Evolutionary conservation across 2,797 vertebrate species (phyloP), one percentile per base, ranked within the genome.

Genomic region (Onychomys arenicola): DNA sequence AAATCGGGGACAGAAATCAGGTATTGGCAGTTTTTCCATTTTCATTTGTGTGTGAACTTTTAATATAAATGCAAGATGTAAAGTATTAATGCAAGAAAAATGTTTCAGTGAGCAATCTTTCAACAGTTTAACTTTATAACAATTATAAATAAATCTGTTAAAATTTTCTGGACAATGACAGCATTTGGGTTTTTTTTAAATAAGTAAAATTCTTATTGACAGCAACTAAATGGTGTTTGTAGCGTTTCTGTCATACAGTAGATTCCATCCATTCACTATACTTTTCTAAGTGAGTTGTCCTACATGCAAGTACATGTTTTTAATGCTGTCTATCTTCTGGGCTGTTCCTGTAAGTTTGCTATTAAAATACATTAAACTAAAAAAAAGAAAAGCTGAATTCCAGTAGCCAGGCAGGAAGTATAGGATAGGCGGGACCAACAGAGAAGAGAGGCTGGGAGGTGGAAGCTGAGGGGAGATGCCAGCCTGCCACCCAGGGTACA

Each of bases 261-360:
- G 98, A 98, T 98, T 98, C 98, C 98, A 98, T 98, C 98, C 98
- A 98, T 98, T 98, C 98, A 98, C 98, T 98, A 97, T 98, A 98
- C 98, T 98, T 98, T 99, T 99, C 98, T 98, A 98, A 98, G 98
- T 98, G 98, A 98, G 98, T 98, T 99, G 98, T 99, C 98, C 98
- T 98, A 98, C 98, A 98, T 98, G 97, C 98, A 99, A 98, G 98
- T 98, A 98, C 98, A 98, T 98, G 98, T 99, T 99, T 99, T 99
- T 98, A 98, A 98, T 99, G 98, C 99, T 98, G 99, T 99, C 98
- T 98, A 98, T 99, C 98, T 98, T 98, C 98, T 98, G 98, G 99
- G 98, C 98, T 99, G 98, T 99, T 99, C 98, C 98, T 99, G 98
- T 99, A 99, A 98, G 98, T 99, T 99, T 99, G 98, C 98, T 99